These are phyloP conservation scores for Enteromius anoplus DNA, from an alignment of 2,797 vertebrate genomes.

Conservation along the genomic window DNA sequence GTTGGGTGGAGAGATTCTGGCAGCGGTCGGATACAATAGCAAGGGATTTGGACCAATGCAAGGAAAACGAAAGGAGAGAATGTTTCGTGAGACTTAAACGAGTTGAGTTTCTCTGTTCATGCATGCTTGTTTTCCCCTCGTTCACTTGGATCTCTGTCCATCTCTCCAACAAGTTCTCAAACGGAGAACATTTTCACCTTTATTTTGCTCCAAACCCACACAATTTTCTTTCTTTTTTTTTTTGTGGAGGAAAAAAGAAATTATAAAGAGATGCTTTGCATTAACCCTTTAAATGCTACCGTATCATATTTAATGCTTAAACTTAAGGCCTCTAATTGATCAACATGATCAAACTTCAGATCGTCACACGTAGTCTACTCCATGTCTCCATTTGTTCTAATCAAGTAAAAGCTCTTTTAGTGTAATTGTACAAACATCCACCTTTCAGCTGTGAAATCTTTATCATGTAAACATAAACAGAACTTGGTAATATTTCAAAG, in stretches of 20 bases:
- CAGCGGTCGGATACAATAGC: conserved; percentile 54
- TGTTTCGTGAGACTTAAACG: not conserved
- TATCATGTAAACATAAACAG: not conserved
- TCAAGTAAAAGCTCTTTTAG: not conserved
- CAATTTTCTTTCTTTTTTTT: not conserved
- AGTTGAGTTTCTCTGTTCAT: not conserved
- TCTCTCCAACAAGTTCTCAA: not conserved
- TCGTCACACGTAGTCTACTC: too few relatives aligned
- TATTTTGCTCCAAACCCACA: not conserved
- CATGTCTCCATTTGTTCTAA: not conserved
- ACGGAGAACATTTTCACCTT: not conserved
- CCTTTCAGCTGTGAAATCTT: not conserved
- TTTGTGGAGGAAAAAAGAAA: not conserved
- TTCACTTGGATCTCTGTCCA: conserved; percentile 9
- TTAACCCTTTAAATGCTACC: not conserved
- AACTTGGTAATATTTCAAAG: not conserved
- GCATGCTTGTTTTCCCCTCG: not conserved
- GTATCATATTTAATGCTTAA: not conserved
- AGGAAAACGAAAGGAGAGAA: conserved; percentile 43
- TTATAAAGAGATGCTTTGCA: not conserved
- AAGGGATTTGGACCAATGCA: conserved; percentile 65
- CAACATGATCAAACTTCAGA: not conserved
- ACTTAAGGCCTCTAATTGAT: not conserved
- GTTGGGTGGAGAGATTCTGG: conserved; percentile 74
- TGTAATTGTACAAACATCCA: not conserved